A percentile compares a stretch with the other conserved stretches of the same genome.
Conservation (phyloP, 2,797 vertebrate species). For the Malacoraja senta region DNA sequence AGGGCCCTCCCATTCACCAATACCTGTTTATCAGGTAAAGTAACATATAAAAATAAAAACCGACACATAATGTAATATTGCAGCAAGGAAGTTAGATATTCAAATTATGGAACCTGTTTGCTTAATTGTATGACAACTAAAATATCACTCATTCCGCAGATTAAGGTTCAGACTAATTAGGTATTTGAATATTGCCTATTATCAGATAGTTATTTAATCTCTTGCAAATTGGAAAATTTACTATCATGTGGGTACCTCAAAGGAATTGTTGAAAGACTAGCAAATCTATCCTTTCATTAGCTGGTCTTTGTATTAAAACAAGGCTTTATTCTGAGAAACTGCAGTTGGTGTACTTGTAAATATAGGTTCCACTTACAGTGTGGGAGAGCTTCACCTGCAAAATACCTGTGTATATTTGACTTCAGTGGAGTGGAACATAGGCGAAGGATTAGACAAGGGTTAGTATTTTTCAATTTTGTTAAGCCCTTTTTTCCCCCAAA, state of each 20-base stretch:
- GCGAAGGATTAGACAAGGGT: too few species aligned
- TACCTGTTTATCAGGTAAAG: neutral
- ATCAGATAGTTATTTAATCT: neutral
- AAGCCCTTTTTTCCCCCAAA: too few species aligned
- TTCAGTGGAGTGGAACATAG: too few species aligned
- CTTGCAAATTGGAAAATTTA: neutral
- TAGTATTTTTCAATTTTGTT: too few species aligned
- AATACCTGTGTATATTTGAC: too few species aligned
- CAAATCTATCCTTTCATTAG: neutral
- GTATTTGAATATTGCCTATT: neutral
- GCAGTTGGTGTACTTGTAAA: neutral
- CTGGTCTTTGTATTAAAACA: neutral
- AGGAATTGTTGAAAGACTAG: neutral
- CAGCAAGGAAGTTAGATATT: neutral
- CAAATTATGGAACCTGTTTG: neutral
- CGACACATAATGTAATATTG: neutral
- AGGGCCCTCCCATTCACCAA: neutral
- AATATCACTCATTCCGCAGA: neutral
- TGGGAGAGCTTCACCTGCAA: too few species aligned
- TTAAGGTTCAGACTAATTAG: neutral
- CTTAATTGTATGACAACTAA: neutral
- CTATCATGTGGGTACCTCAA: neutral
- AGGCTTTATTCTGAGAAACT: neutral
- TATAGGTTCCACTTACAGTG: neutral
- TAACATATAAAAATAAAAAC: neutral